Percentiles rank a stretch among this genome's conserved stretches.
These are phyloP conservation scores for Trogon surrucura DNA, from an alignment of 2,113 vertebrate species.

Conservation along the genomic window DNA sequence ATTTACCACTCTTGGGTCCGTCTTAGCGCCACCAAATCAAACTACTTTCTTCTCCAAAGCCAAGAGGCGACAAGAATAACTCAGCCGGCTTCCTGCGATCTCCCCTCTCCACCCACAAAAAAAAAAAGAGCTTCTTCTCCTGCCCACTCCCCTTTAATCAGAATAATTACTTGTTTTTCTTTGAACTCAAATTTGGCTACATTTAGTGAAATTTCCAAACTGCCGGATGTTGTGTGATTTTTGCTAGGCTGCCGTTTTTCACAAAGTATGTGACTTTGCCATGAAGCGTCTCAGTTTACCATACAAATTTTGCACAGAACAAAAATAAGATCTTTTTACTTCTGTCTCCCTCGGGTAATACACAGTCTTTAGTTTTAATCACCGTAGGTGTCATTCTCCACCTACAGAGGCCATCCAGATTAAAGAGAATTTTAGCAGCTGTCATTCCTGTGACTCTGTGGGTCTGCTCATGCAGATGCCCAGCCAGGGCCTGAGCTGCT, in stretches of 20 bases:
- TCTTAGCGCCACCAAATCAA: neutral
- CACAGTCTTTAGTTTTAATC: conserved; percentile 47
- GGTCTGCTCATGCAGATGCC: conserved; percentile 10
- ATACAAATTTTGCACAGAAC: conserved; percentile 64
- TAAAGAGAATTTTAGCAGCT: conserved; percentile 42
- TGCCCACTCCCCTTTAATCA: conserved; percentile 64
- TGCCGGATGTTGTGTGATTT: conserved; percentile 70
- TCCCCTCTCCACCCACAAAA: conserved; percentile 39
- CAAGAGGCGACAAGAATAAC: conserved; percentile 39
- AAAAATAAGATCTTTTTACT: conserved; percentile 67
- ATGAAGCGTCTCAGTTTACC: conserved; percentile 70
- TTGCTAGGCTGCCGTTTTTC: conserved; percentile 63
- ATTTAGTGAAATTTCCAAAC: conserved; percentile 65
- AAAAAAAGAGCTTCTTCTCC: conserved; percentile 50
- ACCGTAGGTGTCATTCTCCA: conserved; percentile 23
- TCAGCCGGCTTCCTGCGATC: conserved; percentile 19
- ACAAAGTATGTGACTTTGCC: conserved; percentile 63
- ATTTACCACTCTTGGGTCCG: neutral
- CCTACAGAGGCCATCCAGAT: conserved; percentile 50
- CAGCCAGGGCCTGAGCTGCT: conserved; percentile 32
- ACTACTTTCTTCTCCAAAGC: neutral
- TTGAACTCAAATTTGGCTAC: conserved; percentile 68
- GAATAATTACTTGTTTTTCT: conserved; percentile 74
- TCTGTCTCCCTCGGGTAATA: conserved; percentile 22
- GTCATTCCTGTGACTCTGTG: conserved; percentile 35